Percentiles rank a stretch among this genome's conserved stretches.
phyloP scores from a whole-genome alignment of 2,113 vertebrate species.

The Tapirus terrestris region DNA sequence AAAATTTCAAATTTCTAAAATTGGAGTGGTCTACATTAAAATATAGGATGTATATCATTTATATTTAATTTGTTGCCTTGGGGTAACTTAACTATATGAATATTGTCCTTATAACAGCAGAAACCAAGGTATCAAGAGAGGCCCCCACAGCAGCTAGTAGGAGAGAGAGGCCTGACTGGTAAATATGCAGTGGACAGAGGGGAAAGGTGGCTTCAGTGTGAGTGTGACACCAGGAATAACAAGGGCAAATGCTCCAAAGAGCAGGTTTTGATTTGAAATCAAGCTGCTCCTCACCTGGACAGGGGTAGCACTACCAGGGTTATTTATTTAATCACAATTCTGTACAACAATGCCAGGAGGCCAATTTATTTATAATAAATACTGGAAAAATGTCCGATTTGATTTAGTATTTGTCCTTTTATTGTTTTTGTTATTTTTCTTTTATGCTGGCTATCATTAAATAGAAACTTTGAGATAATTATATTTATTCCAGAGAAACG shows the following conservation, averaged over 20 bases:
- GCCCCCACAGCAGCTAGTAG: background rate
- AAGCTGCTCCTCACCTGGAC: background rate
- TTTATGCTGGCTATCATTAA: background rate
- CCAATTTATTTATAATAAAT: background rate
- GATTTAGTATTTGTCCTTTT: background rate
- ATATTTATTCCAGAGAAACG: background rate
- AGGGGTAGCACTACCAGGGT: background rate
- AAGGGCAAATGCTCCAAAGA: background rate
- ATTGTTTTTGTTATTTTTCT: background rate
- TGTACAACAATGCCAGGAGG: background rate
- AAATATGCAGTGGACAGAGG: background rate
- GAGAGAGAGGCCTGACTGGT: background rate
- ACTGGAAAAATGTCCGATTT: background rate
- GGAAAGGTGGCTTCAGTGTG: background rate
- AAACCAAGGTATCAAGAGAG: background rate
- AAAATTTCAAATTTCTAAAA: constrained; percentile 23
- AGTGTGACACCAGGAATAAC: background rate
- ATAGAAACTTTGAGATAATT: background rate
- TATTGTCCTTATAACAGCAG: background rate
- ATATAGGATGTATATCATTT: background rate
- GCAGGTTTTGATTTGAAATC: background rate
- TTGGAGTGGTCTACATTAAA: background rate
- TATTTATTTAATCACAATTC: background rate
- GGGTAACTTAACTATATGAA: background rate
- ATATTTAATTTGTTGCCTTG: background rate